Conservation (phyloP, 2,797 vertebrate species). For the Anguilla pacifica region DNA sequence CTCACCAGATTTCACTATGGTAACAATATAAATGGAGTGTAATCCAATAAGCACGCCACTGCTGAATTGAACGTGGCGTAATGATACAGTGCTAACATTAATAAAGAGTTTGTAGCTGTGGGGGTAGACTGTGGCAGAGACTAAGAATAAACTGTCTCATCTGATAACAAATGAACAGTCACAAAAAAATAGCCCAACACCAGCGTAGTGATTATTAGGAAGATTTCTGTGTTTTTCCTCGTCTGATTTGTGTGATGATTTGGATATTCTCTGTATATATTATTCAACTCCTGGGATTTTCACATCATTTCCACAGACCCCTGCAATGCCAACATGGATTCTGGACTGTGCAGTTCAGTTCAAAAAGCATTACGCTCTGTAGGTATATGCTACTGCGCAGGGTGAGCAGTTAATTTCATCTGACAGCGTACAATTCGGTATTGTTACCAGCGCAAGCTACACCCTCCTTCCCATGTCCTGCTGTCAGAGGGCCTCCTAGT, state of each 20-base stretch:
- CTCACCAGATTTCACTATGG: neutral
- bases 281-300: neutral
- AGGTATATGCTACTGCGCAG: neutral
- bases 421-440: neutral
- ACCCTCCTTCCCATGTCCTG: slow-evolving; percentile 9
- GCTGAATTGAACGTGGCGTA: neutral
- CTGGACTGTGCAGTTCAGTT: neutral
- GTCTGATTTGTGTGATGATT: neutral
- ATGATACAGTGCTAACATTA: neutral
- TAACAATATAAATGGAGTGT: neutral
- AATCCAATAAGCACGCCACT: neutral
- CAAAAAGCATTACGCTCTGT: neutral
- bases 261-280: neutral
- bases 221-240: neutral
- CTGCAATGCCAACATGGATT: neutral
- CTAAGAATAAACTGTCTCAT: neutral
- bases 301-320: neutral
- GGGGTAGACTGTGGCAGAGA: neutral
- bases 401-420: neutral
- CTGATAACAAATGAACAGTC: neutral
- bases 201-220: neutral
- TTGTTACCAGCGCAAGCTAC: neutral
- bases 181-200: neutral
- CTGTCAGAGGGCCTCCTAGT: slow-evolving; percentile 56
- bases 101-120: neutral